Evolutionary conservation across 2,888 invertebrate species (phyloP), one percentile per base, ranked within the genome.

Genomic region (Eilema sororculum): DNA sequence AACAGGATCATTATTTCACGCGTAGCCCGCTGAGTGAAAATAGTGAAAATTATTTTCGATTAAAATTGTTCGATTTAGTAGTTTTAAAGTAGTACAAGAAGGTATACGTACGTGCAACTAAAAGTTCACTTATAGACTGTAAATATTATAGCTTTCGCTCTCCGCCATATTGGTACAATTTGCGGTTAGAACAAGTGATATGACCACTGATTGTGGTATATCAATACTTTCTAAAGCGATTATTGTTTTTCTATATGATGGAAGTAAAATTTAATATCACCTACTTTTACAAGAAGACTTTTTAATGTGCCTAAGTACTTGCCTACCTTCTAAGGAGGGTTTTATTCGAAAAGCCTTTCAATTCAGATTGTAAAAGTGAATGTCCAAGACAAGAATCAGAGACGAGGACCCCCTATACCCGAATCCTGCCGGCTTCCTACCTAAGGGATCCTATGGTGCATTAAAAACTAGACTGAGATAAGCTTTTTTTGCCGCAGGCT

Each of bases 141-240:
- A 63, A 74, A 68, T 75, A 68, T 69, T 60, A 24, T 5, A 9
- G 46, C 71, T 81, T 81, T 79, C 73, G 71, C 76, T 75, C 73
- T 65, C 68, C 56, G 66, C 70, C 56, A 67, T 57, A 76, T 77
- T 77, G 65, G 63, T 69, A 70, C 62, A 65, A 56, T 68, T 71
- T 81, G 82, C 73, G 82, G 82, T 81, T 64, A 12, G 56, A 56
- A 72, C 70, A 46, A 12, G 63, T 46, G 60, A 75, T 76, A 73
- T 71, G 66, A 67, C 69, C 68, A 77, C 77, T 65, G 61, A 62
- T 58, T 70, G 57, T 73, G n/a, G 12, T 8, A 20, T 60, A 65
- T 57, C 60, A 65, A 58, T 73, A 65, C 80, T 81, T 81, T 82
- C 82, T 73, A 77, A 73, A 69, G 13, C 25, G 63, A 64, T 74